Evolutionary conservation across 1,140 invertebrate species (phyloP).

Genomic region (Laupala kohalensis): DNA sequence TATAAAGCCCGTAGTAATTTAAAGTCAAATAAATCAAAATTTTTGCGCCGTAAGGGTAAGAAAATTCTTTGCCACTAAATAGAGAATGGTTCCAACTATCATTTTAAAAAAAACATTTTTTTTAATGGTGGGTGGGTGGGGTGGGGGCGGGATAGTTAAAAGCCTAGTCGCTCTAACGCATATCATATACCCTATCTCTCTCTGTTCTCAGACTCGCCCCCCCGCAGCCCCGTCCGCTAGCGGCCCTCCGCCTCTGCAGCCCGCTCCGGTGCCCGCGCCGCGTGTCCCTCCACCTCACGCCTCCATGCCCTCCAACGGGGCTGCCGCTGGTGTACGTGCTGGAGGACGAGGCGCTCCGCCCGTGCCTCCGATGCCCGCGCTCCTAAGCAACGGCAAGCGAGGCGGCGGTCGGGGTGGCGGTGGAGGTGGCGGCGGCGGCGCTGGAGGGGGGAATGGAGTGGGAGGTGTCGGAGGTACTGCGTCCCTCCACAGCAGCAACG

Average conservation of each 20-base stretch:
- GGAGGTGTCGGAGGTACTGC: conserved; percentile 6
- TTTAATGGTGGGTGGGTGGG: no score
- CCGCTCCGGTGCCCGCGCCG: background rate
- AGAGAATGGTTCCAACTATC: no score
- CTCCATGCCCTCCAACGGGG: conserved; percentile 39
- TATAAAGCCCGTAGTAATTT: no score
- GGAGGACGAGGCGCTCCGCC: conserved; percentile 11
- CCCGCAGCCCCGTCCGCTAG: background rate
- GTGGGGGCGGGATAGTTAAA: no score
- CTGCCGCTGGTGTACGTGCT: background rate
- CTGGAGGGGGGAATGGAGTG: no score
- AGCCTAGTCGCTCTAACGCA: no score
- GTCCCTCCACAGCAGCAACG: conserved; percentile 70
- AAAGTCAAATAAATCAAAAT: no score
- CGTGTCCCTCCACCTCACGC: conserved; percentile 25
- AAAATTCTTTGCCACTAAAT: no score
- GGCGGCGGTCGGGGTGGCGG: background rate
- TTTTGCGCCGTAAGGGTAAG: no score
- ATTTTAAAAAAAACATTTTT: no score
- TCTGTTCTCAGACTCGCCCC: background rate
- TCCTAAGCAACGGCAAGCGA: conserved; percentile 24
- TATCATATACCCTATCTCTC: no score
- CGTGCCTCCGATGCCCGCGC: conserved; percentile 26
- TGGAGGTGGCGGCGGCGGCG: no score
- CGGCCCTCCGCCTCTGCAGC: conserved; percentile 4